A percentile compares a stretch with the other conserved stretches of the same genome.
These are phyloP conservation scores for Athetis lepigone DNA, from an alignment of 2,888 invertebrate genomes.

Conservation along the genomic window DNA sequence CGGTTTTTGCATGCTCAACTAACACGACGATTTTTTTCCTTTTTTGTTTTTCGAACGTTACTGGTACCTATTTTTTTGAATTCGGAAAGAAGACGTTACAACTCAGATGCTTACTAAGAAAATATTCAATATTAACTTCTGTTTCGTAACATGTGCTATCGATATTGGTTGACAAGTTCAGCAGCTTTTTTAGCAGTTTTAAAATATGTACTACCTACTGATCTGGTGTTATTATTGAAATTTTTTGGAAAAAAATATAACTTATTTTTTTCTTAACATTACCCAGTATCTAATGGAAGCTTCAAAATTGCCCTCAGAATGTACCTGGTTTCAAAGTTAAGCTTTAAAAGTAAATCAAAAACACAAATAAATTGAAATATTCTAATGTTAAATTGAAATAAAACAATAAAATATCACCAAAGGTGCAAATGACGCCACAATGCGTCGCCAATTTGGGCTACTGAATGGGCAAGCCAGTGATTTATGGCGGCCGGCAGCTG, in stretches of 20 bases:
- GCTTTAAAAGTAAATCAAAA: no score
- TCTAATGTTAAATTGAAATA: constrained; percentile 15
- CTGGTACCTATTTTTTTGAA: constrained; percentile 63
- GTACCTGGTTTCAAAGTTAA: no score
- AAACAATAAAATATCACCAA: constrained; percentile 53
- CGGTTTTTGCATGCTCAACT: constrained; percentile 84
- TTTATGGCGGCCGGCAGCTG: constrained; percentile 82
- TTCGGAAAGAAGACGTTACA: constrained; percentile 61
- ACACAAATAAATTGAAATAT: constrained; percentile 38
- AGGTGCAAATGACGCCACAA: constrained; percentile 65
- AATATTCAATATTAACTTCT: constrained; percentile 46
- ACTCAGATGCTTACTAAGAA: constrained; percentile 61
- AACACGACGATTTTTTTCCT: constrained; percentile 75
- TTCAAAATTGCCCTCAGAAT: background rate
- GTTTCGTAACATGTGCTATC: constrained; percentile 39
- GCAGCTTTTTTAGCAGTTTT: background rate
- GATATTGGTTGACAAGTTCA: constrained; percentile 10
- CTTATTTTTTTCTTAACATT: background rate
- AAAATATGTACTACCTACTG: no score
- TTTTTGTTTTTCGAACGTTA: constrained; percentile 75
- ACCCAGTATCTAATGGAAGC: background rate
- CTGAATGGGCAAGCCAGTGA: constrained; percentile 74
- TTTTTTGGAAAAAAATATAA: background rate
- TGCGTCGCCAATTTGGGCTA: constrained; percentile 70
- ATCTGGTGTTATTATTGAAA: no score